phyloP scores from a whole-genome alignment of 92 coral and sea anemone genomes.

The Porites divaricata region DNA sequence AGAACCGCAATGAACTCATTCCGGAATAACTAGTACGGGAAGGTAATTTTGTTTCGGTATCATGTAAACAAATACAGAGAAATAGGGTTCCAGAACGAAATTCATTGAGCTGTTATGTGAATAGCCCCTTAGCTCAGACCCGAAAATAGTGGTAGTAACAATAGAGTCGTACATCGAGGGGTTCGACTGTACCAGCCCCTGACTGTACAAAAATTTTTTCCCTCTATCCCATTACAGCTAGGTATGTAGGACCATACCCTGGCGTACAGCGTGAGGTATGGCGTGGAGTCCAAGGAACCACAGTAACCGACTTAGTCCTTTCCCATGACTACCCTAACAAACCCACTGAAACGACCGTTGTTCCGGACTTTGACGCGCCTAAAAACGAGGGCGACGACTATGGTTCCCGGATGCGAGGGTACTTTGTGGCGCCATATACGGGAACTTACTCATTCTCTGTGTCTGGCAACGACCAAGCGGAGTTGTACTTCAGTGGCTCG shows the following conservation, averaged over 20 bases:
- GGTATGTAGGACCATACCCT: constrained; percentile 68
- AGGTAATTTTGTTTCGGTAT: too few species aligned
- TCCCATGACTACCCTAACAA: constrained; percentile 66
- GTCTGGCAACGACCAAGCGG: constrained; percentile 87
- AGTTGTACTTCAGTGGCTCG: constrained; percentile 81
- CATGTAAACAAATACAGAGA: too few species aligned
- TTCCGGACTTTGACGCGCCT: constrained; percentile 79
- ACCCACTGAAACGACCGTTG: constrained; percentile 65
- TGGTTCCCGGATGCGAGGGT: constrained; percentile 81
- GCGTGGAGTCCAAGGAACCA: constrained; percentile 78
- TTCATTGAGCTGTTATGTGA: too few species aligned
- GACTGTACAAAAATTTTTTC: neutral
- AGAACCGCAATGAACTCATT: too few species aligned
- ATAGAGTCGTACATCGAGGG: too few species aligned
- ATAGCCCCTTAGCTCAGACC: too few species aligned
- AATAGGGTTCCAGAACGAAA: too few species aligned
- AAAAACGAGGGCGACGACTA: constrained; percentile 78
- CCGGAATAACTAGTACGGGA: too few species aligned
- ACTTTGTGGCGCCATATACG: constrained; percentile 85
- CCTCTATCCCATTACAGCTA: constrained; percentile 52
- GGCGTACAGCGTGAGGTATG: constrained; percentile 87
- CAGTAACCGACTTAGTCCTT: constrained; percentile 73
- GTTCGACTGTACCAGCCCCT: too few species aligned
- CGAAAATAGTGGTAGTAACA: too few species aligned
- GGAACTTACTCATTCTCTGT: constrained; percentile 82